Evolutionary conservation across 2,888 invertebrate species (phyloP).

Genomic region (Gymnosoma rotundatum): DNA sequence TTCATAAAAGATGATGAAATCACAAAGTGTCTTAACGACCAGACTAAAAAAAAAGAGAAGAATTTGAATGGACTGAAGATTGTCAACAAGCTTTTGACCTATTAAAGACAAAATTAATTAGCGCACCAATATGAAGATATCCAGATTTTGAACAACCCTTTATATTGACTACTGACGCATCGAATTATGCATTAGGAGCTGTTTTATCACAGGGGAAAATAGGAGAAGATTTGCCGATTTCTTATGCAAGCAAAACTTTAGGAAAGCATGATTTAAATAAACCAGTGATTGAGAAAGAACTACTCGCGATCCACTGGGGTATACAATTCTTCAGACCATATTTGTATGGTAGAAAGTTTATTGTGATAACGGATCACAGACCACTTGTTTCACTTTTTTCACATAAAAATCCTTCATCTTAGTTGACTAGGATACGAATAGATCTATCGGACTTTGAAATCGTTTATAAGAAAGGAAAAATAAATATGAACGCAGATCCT

Average conservation of each 20-base stretch:
- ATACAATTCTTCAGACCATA: conserved; percentile 72
- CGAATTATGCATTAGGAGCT: not conserved
- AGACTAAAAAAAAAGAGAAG: conserved; percentile 1
- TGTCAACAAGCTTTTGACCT: conserved; percentile 32
- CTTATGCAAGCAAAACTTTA: not conserved
- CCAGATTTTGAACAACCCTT: conserved; percentile 67
- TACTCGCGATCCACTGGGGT: not conserved
- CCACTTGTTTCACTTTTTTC: conserved; percentile 30
- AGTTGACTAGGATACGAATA: not conserved
- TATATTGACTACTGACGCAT: conserved; percentile 73
- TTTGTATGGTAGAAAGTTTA: conserved; percentile 74
- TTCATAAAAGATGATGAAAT: not conserved
- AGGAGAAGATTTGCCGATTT: not conserved
- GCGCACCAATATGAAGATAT: conserved; percentile 24
- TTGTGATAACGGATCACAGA: conserved; percentile 1
- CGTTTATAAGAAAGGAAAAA: conserved; percentile 60
- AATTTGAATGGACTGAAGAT: conserved; percentile 42
- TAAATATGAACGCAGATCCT: conserved; percentile 10
- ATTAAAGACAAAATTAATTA: conserved; percentile 9
- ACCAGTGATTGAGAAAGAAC: not conserved
- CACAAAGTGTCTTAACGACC: not conserved
- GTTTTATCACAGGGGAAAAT: not conserved
- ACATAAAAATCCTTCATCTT: conserved; percentile 52
- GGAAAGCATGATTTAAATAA: not conserved
- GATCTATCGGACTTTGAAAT: conserved; percentile 70